Conservation (phyloP, 2,888 invertebrate species). For the Hypomecis atomaria region DNA sequence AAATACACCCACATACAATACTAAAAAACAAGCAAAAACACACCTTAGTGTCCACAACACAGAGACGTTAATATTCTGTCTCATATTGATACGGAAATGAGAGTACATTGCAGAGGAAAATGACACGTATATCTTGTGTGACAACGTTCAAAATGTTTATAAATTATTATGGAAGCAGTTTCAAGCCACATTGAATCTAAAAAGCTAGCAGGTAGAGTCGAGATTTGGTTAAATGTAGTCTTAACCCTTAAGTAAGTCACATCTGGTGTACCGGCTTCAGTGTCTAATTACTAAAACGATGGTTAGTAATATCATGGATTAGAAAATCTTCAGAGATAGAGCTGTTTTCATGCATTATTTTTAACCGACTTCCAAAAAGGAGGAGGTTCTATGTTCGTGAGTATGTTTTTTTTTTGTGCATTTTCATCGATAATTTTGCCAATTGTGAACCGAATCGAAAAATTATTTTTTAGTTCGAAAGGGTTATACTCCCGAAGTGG, state of each 20-base stretch:
- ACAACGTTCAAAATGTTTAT: constrained; percentile 34
- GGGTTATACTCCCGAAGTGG: too few relatives aligned
- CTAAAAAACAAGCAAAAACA: constrained; percentile 3
- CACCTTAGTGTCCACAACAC: constrained; percentile 8
- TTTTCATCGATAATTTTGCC: too few relatives aligned
- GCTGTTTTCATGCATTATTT: too few relatives aligned
- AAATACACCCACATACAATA: constrained; percentile 24
- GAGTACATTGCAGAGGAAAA: constrained; percentile 29
- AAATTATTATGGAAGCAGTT: constrained; percentile 16
- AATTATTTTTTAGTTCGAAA: too few relatives aligned
- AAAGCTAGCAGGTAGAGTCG: not conserved
- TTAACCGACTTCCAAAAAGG: too few relatives aligned
- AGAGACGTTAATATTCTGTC: constrained; percentile 14
- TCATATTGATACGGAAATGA: constrained; percentile 21
- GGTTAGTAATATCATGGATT: constrained; percentile 39
- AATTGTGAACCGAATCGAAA: too few relatives aligned
- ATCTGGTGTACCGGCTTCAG: constrained; percentile 38
- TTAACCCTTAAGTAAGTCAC: constrained; percentile 38
- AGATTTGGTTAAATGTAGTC: not conserved
- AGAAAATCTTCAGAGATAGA: constrained; percentile 5
- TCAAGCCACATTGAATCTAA: constrained; percentile 22
- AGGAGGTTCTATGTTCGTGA: too few relatives aligned
- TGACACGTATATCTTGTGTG: constrained; percentile 27
- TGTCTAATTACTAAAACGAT: constrained; percentile 47
- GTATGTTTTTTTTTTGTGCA: too few relatives aligned